Evolutionary conservation across 1,140 invertebrate genomes (phyloP).

Genomic region (Zeugodacus cucurbitae): DNA sequence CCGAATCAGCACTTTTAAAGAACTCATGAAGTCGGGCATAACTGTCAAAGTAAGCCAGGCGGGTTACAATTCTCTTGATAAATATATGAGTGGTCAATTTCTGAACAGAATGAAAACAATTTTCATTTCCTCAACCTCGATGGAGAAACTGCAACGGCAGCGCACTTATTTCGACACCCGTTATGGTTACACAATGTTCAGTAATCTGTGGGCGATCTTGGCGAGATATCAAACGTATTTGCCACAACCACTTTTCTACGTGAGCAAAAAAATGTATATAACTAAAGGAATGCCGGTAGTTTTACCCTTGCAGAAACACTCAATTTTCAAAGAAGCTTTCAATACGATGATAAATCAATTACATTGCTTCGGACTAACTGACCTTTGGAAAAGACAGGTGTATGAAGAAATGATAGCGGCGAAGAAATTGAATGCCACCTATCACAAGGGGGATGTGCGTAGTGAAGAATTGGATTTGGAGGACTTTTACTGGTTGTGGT

Average conservation of each 20-base stretch:
- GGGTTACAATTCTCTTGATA: not conserved
- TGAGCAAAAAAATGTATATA: not conserved
- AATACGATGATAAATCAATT: not conserved
- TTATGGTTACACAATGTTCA: not conserved
- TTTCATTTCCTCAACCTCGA: not conserved
- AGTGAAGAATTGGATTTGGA: not conserved
- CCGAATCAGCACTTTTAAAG: not conserved
- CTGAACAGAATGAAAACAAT: not conserved
- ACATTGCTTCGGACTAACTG: not conserved
- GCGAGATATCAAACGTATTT: not conserved
- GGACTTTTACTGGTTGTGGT: not conserved
- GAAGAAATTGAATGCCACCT: not conserved
- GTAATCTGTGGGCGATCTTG: not conserved
- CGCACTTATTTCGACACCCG: not conserved
- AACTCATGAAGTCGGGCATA: not conserved
- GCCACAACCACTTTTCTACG: not conserved
- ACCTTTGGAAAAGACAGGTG: not conserved
- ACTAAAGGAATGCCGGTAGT: not conserved
- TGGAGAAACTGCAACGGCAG: not conserved
- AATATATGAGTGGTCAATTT: not conserved
- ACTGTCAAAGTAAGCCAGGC: not conserved
- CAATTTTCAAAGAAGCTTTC: not conserved
- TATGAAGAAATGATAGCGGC: not conserved
- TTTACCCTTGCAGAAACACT: not conserved
- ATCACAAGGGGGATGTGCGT: too few relatives aligned